These are phyloP conservation scores for Amphipoea oculea DNA, from an alignment of 2,888 invertebrate genomes.

Conservation along the genomic window DNA sequence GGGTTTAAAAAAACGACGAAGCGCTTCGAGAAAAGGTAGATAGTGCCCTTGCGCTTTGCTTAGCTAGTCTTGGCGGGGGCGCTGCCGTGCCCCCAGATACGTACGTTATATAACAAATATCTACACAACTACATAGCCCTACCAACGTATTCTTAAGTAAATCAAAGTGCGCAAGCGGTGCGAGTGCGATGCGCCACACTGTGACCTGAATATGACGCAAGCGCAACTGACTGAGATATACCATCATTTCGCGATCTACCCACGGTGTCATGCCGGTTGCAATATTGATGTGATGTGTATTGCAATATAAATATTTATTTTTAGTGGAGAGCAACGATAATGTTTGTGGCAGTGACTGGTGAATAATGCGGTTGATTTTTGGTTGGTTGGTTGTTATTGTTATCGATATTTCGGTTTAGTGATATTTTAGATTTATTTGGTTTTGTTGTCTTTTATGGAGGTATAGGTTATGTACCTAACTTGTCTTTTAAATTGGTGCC, in stretches of 20 bases:
- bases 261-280: slow-evolving; percentile 51
- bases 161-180: slow-evolving; percentile 46
- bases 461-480: no score
- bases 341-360: neutral
- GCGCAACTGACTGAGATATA: slow-evolving; percentile 15
- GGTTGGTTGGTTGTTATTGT: neutral
- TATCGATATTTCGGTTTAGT: neutral
- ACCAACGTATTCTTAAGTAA: slow-evolving; percentile 49
- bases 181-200: slow-evolving; percentile 27
- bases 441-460: neutral
- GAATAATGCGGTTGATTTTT: neutral
- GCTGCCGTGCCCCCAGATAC: no score
- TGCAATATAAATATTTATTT: slow-evolving; percentile 34
- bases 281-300: slow-evolving; percentile 30
- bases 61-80: no score
- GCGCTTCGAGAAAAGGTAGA: no score
- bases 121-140: slow-evolving; percentile 5
- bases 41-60: no score
- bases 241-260: slow-evolving; percentile 57
- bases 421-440: neutral
- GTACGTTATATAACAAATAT: neutral
- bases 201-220: slow-evolving; percentile 61
- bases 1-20: no score
- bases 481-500: no score
- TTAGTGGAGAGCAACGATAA: slow-evolving; percentile 22